Base-by-base conservation (phyloP, 2,797 vertebrate species). In the Tenualosa ilisha region DNA sequence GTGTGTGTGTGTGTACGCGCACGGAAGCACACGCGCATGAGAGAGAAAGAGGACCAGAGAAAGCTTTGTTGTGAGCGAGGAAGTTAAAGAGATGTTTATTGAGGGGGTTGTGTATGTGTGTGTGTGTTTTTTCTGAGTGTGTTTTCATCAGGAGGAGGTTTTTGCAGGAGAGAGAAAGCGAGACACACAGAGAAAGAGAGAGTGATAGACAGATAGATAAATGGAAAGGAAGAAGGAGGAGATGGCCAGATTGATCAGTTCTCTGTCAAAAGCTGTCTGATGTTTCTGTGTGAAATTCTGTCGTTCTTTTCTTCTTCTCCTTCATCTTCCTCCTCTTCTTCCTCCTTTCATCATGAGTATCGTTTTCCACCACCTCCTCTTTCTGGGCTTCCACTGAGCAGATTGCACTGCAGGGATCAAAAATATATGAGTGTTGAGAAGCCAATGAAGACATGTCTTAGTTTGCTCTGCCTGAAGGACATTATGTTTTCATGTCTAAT, bases 91-190 rank as follows among this genome's bases (percentile, higher is more conserved):
- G 40, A 43, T 79, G 37, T 46, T 17, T 79, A 43, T 79, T 40
- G 22, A 40, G 22, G 20, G 15, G 37, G 6, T 13, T 75, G 68
- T 75, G 13, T 43, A 1, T 46, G 17, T 46, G 17, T 22, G 17
- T 22, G 68, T 75, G 68, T 75, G 13, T 75, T 15, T 43, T 1
- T 46, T 22, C 89, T 90, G 89, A 92, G 68, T 88, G 89, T 81
- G 63, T 86, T 90, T 89, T 86, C 86, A 89, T 89, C 87, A 90
- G 84, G 85, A 89, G 88, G 84, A 85, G 88, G 88, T 87, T 91
- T 31, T 89, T 88, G 72, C 40, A 17, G 59, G 22, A 37, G 37
- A 6, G 68, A 43, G 40, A 20, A 11, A 40, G 68, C 13, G 68
- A 43, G 17, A 5, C 3, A 20, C 17, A 22, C 6, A n/a, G 20